A percentile compares a stretch with the other conserved stretches of the same genome.
Conservation (phyloP, 2,797 vertebrate species). For the Sus cebifrons region DNA sequence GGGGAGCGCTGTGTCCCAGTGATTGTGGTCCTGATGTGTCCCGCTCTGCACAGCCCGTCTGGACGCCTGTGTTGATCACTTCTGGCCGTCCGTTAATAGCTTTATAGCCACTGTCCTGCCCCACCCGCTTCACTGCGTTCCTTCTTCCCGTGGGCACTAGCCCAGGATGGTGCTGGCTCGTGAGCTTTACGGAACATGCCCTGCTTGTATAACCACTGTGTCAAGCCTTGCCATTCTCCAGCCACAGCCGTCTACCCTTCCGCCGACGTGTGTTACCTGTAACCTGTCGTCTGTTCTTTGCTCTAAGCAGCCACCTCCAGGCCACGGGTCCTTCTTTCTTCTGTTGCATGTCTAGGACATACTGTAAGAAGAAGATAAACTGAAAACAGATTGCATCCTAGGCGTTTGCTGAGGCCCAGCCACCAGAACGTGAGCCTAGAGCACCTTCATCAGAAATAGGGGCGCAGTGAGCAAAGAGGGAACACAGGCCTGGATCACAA, state of each 20-base stretch:
- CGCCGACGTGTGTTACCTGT: neutral
- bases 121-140: neutral
- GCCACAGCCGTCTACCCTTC: neutral
- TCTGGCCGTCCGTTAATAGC: neutral
- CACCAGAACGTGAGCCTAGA: neutral
- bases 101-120: neutral
- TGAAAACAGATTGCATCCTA: neutral
- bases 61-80: neutral
- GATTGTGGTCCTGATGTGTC: neutral
- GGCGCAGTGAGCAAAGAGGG: neutral
- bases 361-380: neutral
- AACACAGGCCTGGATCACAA: neutral
- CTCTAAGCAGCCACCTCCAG: neutral
- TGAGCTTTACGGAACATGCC: neutral
- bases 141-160: neutral
- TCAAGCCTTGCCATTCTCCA: neutral
- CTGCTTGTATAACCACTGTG: neutral
- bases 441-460: neutral
- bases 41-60: neutral
- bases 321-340: neutral
- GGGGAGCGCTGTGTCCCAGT: neutral
- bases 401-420: neutral
- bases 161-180: neutral
- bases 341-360: neutral
- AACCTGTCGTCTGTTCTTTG: neutral